Percentiles rank a stretch among this genome's conserved stretches.
Evolutionary conservation across 1,140 invertebrate species (phyloP).

Genomic region (Cotesia typhae): DNA sequence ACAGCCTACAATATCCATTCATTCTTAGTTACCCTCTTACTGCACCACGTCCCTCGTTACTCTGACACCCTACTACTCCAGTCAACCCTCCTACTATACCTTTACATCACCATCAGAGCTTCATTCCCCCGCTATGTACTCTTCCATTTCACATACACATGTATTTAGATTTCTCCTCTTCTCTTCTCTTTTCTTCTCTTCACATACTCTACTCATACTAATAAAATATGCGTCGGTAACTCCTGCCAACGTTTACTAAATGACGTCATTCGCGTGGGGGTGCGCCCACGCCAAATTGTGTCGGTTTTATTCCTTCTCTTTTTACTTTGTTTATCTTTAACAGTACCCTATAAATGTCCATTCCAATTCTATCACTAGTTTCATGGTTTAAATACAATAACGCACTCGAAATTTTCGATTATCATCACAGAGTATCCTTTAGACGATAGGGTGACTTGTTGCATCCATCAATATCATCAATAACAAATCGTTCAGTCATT

Average conservation of each 20-base stretch:
- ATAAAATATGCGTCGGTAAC: slow-evolving; percentile 51
- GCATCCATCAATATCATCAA: background rate
- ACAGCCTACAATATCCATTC: slow-evolving; percentile 59
- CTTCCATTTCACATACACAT: slow-evolving; percentile 17
- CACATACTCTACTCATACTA: slow-evolving; percentile 38
- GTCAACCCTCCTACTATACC: slow-evolving; percentile 23
- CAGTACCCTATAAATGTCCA: no score
- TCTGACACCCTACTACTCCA: slow-evolving; percentile 23
- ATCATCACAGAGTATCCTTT: background rate
- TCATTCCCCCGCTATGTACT: slow-evolving; percentile 39
- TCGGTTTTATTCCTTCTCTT: slow-evolving; percentile 9
- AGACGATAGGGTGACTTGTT: background rate
- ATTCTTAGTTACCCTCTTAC: slow-evolving; percentile 41
- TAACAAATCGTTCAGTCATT: background rate
- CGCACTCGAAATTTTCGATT: background rate
- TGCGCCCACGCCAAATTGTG: slow-evolving; percentile 51
- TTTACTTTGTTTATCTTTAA: background rate
- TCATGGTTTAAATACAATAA: background rate
- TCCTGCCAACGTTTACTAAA: slow-evolving; percentile 55
- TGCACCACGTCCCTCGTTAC: slow-evolving; percentile 16
- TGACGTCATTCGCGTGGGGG: slow-evolving; percentile 61
- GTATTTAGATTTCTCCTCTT: slow-evolving; percentile 19
- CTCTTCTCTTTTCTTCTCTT: slow-evolving; percentile 15
- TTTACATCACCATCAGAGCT: slow-evolving; percentile 13
- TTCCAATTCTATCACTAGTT: background rate